These are phyloP conservation scores for Micropoecilia bifurca DNA, from an alignment of 2,797 vertebrate genomes.

Conservation along the genomic window DNA sequence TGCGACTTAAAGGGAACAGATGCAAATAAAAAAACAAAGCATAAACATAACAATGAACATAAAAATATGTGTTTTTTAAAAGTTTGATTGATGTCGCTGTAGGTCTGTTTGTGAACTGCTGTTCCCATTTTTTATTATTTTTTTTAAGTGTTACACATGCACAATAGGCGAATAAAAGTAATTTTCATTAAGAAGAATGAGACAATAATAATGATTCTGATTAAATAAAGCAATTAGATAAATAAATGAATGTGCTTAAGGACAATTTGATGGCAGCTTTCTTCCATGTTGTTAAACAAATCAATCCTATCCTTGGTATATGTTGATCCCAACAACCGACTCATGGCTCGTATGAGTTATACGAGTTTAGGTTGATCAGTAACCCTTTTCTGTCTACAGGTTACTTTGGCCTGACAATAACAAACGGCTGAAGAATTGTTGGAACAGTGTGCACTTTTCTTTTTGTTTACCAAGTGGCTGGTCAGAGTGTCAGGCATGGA, in stretches of 20 bases:
- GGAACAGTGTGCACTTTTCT: conserved; percentile 24
- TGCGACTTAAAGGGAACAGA: background rate
- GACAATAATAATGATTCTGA: background rate
- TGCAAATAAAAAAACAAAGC: background rate
- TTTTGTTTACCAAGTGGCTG: conserved; percentile 46
- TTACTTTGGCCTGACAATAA: conserved; percentile 55
- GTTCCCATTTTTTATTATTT: background rate
- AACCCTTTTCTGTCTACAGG: conserved; percentile 67
- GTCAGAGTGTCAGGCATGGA: conserved; percentile 13
- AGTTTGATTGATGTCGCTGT: background rate
- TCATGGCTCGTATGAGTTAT: conserved; percentile 40
- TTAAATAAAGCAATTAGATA: background rate
- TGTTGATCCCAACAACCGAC: background rate
- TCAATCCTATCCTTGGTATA: background rate
- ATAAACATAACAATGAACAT: background rate
- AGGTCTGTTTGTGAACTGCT: background rate
- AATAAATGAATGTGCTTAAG: background rate
- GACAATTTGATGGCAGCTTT: background rate
- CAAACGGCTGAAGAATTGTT: conserved; percentile 64
- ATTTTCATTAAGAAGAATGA: background rate
- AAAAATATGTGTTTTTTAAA: background rate
- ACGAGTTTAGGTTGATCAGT: conserved; percentile 63
- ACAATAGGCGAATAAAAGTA: background rate
- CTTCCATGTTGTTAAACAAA: background rate
- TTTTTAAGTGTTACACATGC: background rate